A percentile compares a stretch with the other conserved stretches of the same genome.
These are phyloP conservation scores for Morpho achilles DNA, from an alignment of 2,888 invertebrate species.

Conservation along the genomic window DNA sequence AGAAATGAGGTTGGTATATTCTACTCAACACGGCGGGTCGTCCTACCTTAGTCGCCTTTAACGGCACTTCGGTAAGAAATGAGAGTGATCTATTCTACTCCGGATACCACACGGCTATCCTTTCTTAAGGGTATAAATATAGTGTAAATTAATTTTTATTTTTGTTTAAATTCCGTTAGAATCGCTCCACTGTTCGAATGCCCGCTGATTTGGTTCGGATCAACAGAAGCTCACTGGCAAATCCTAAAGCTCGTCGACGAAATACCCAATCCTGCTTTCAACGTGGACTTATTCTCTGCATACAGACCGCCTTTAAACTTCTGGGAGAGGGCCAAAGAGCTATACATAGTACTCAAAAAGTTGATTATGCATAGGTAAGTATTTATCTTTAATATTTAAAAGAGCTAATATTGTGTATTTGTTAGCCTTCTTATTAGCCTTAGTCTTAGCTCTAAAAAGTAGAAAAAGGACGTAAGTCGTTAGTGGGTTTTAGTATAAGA, in stretches of 20 bases:
- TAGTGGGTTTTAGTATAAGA: no score
- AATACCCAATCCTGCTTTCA: conserved; percentile 51
- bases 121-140: background rate
- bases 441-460: no score
- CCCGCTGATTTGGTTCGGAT: conserved; percentile 52
- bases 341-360: conserved; percentile 40
- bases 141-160: no score
- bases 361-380: conserved; percentile 39
- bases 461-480: no score
- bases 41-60: no score
- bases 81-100: no score
- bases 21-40: no score
- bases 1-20: no score
- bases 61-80: no score
- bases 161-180: conserved; percentile 33
- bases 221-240: conserved; percentile 55
- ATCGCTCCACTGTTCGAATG: conserved; percentile 49
- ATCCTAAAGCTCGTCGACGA: conserved; percentile 48
- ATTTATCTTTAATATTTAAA: background rate
- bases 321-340: conserved; percentile 38
- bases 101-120: background rate
- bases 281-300: conserved; percentile 43
- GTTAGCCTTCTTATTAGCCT: no score
- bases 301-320: conserved; percentile 42
- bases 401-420: no score